A percentile compares a stretch with the other conserved stretches of the same genome.
phyloP scores from a whole-genome alignment of 2,113 vertebrate species.

The Poecilia latipinna region DNA sequence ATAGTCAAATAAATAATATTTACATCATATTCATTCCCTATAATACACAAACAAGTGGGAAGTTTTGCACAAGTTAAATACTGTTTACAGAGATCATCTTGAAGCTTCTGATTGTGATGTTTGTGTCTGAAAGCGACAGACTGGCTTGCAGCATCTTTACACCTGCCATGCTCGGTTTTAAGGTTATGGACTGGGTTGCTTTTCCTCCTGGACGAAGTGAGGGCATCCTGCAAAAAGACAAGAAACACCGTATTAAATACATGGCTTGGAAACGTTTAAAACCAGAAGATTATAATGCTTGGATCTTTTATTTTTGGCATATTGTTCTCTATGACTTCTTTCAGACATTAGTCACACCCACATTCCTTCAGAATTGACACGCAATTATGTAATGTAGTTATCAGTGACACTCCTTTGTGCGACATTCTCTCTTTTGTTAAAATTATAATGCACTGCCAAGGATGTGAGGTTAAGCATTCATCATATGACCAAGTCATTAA shows the following conservation, averaged over 20 bases:
- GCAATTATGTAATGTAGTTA: neutral
- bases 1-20: conserved; percentile 40
- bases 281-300: neutral
- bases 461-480: neutral
- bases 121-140: conserved; percentile 42
- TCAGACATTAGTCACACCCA: neutral
- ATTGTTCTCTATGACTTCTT: neutral
- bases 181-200: conserved; percentile 41
- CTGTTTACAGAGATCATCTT: conserved; percentile 58
- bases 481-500: neutral
- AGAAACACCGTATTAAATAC: neutral
- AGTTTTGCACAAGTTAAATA: conserved; percentile 1
- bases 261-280: neutral
- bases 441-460: neutral
- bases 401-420: conserved; percentile 19
- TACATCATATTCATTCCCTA: neutral
- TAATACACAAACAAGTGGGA: neutral
- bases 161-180: conserved; percentile 56
- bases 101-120: conserved; percentile 60
- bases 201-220: conserved; percentile 49
- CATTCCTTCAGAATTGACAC: conserved; percentile 5
- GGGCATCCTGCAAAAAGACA: conserved; percentile 48
- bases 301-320: neutral
- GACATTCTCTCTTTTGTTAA: neutral
- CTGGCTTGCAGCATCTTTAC: conserved; percentile 72